phyloP scores from a whole-genome alignment of 2,797 vertebrate genomes.

The Cyclura pinguis region DNA sequence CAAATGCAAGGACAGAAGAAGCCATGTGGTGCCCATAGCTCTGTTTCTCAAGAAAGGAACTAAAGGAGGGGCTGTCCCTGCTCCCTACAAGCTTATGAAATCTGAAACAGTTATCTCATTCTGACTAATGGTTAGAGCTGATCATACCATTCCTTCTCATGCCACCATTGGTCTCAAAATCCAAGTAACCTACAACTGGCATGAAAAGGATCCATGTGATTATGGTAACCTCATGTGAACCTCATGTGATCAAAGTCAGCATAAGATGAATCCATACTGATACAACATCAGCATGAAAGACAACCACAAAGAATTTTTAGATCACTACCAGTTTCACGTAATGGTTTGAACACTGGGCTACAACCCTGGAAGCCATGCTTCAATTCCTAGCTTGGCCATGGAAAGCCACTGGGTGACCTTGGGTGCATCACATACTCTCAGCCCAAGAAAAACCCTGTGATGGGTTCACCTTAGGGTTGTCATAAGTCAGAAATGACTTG shows the following conservation, averaged over 20 bases:
- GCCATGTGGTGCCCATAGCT: neutral
- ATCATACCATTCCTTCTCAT: neutral
- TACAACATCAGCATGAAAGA: neutral
- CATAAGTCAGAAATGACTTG: too few relatives aligned
- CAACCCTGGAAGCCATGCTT: too few relatives aligned
- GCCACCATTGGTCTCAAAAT: neutral
- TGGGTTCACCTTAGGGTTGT: too few relatives aligned
- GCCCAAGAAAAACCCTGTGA: too few relatives aligned
- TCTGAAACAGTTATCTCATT: neutral
- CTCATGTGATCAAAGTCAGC: neutral
- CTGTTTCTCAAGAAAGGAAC: neutral
- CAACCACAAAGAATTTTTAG: neutral
- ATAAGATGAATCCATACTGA: neutral
- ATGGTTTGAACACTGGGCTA: too few relatives aligned
- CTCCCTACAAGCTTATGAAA: neutral
- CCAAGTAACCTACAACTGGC: too few relatives aligned
- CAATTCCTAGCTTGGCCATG: too few relatives aligned
- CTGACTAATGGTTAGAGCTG: neutral
- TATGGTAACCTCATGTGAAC: too few relatives aligned
- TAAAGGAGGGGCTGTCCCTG: neutral
- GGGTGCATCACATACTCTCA: too few relatives aligned
- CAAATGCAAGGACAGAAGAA: too few relatives aligned
- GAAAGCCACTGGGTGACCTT: too few relatives aligned
- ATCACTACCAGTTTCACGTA: neutral
- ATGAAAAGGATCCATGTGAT: too few relatives aligned